Evolutionary conservation across 2,113 vertebrate genomes (phyloP).

Genomic region (Uria aalge): DNA sequence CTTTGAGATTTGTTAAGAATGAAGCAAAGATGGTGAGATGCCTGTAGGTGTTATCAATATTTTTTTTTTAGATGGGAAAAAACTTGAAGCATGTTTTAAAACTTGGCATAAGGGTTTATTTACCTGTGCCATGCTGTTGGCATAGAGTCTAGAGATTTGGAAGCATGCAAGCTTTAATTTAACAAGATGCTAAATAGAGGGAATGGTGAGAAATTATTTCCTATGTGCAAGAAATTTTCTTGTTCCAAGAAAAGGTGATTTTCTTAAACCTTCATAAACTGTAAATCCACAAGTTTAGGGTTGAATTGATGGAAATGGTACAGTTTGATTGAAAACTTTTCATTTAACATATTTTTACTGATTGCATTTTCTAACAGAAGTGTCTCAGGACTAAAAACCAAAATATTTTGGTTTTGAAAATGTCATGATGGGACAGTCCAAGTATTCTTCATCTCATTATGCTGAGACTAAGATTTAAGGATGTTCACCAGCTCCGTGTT

Average conservation of each 20-base stretch:
- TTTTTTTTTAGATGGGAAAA: neutral
- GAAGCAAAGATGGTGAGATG: neutral
- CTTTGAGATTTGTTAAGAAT: neutral
- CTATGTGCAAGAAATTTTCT: neutral
- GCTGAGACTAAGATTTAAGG: neutral
- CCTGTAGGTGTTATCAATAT: neutral
- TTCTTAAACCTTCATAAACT: neutral
- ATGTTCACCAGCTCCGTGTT: neutral
- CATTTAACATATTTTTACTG: neutral
- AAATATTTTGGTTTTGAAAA: neutral
- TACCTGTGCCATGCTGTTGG: slow-evolving; percentile 1
- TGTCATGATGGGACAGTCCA: neutral
- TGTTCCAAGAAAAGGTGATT: neutral
- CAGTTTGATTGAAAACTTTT: neutral
- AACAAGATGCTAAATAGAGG: neutral
- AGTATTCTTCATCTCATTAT: neutral
- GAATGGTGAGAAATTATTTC: neutral
- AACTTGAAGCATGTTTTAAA: neutral
- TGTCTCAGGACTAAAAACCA: neutral
- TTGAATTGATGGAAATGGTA: neutral
- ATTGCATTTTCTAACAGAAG: neutral
- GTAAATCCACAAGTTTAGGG: neutral
- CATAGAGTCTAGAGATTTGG: neutral
- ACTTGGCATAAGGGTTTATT: neutral
- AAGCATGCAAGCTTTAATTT: neutral